Evolutionary conservation across 2,113 vertebrate genomes (phyloP), one percentile per base, ranked within the genome.

Genomic region (human): DNA sequence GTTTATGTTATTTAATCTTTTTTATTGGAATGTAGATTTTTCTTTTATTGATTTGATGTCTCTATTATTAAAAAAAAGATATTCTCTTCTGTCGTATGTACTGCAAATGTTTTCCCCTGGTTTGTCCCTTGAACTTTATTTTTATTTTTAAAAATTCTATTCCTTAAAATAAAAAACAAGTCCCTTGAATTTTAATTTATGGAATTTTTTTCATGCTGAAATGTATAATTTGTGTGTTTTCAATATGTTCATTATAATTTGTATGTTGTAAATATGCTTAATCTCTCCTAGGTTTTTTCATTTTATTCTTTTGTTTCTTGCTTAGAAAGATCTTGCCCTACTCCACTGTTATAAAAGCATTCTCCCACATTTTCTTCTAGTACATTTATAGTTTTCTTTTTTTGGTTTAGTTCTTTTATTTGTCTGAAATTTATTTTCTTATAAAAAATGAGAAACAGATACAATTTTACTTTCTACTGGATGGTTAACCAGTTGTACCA

Each of bases 281-380:
- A 76, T 32, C 40, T 61, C 14, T 35, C 81, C 14, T 68, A 52
- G 40, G 1, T 61, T 85, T 95, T 57, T 22, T 57, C 22, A 2
- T 57, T 57, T 22, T 57, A 22, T 57, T 57, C 55, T 57, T 57
- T 57, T 40, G 40, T 40, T 81, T 95, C 68, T 87, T 86, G 30
- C 17, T 72, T 84, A 59, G 30, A 83, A 93, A 94, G 17, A 4
- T 48, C 8, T 59, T 84, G 1, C 43, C 9, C 25, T 90, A 75
- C 9, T 76, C 23, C 23, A 48, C 18, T 81, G 52, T 68, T 73
- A 90, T 38, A 40, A 52, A 93, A 95, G 78, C 2, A 43, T 45
- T 48, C 18, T 76, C 11, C 20, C 27, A 38, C 59, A 50, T 95
- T 97, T 95, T 95, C 87, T 94, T 92, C 73, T 94, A 97, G 66